phyloP scores from a whole-genome alignment of 2,113 vertebrate genomes.

The Callorhinus ursinus region DNA sequence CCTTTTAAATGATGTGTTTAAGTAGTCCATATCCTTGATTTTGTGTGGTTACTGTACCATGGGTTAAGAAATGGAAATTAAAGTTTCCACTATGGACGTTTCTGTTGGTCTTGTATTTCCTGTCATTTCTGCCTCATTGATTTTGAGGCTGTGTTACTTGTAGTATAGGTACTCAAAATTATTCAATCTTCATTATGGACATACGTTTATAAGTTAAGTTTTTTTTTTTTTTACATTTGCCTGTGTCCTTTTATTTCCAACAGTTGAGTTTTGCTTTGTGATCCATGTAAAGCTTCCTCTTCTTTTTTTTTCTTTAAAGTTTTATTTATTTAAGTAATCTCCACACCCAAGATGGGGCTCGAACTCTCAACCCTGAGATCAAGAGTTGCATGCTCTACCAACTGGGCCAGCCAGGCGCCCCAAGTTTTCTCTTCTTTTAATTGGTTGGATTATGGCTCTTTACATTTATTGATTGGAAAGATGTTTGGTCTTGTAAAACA shows the following conservation, averaged over 20 bases:
- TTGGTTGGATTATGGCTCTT: neutral
- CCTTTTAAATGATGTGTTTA: neutral
- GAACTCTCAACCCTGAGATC: neutral
- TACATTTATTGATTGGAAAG: conserved; percentile 21
- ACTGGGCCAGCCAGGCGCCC: neutral
- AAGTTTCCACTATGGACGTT: neutral
- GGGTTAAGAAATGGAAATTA: conserved; percentile 2
- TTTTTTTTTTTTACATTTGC: neutral
- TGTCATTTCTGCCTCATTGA: conserved; percentile 19
- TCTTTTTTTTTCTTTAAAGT: neutral
- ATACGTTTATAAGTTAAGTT: neutral
- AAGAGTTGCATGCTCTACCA: neutral
- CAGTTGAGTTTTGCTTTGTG: conserved; percentile 41
- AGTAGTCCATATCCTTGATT: neutral
- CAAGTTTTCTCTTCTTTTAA: neutral
- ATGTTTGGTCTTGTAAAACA: conserved; percentile 27
- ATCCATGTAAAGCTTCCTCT: neutral
- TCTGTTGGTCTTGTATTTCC: neutral
- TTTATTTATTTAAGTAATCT: neutral
- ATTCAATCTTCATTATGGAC: neutral
- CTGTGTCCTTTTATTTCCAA: neutral
- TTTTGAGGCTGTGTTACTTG: neutral
- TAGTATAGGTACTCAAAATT: neutral
- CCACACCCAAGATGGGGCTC: neutral
- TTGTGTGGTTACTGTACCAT: neutral